A percentile compares a stretch with the other conserved stretches of the same genome.
phyloP scores from a whole-genome alignment of 2,113 vertebrate genomes.

The Microcebus tavaratra region DNA sequence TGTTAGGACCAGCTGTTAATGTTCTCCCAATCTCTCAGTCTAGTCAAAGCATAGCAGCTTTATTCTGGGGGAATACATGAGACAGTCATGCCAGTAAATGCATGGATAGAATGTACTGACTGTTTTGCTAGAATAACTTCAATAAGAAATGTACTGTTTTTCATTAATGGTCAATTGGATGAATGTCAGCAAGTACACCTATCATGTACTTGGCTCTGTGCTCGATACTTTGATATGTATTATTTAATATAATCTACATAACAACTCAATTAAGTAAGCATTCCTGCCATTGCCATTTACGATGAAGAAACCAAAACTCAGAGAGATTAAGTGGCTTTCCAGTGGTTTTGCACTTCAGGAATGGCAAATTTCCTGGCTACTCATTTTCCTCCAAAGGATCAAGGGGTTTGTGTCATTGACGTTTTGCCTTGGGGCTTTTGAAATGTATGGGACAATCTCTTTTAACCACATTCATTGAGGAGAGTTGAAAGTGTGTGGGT shows the following conservation, averaged over 20 bases:
- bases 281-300: neutral
- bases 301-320: neutral
- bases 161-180: neutral
- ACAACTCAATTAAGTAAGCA: neutral
- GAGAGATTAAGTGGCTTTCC: neutral
- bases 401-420: neutral
- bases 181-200: neutral
- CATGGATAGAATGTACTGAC: neutral
- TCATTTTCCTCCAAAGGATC: neutral
- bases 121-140: neutral
- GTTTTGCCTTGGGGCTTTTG: neutral
- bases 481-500: neutral
- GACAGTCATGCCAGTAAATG: neutral
- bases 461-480: neutral
- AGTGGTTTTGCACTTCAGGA: neutral
- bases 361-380: neutral
- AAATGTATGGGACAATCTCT: neutral
- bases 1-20: neutral
- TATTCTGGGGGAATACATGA: neutral
- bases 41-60: neutral
- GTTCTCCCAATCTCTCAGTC: neutral
- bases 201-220: neutral
- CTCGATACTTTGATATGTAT: neutral
- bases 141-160: neutral
- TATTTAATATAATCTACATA: neutral